Evolutionary conservation across 2,113 vertebrate genomes (phyloP), one percentile per base, ranked within the genome.

Genomic region (Pterocles orientalis): DNA sequence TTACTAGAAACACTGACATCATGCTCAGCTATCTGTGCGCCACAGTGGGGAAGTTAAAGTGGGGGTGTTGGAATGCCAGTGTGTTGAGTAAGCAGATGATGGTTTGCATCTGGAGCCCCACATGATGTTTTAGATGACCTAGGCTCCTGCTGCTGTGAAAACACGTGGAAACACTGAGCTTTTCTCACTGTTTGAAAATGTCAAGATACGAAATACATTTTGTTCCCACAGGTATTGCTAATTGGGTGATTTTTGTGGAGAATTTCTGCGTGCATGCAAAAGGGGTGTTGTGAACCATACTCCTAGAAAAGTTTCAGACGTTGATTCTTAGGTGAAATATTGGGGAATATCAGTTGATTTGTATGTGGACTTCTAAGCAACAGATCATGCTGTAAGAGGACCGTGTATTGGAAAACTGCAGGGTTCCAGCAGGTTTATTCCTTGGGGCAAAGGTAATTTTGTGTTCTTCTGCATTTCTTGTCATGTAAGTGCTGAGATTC

Each of bases 351-450:
- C 57, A 39, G 14, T 51, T 89, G 76, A 75, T 94, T 87, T 92
- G 88, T 78, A 26, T 57, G 24, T 78, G 60, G 65, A n/a, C 65
- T 66, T 82, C 60, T 57, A 70, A 90, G 56, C 73, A 87, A 53
- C 70, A 70, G 73, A 82, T 90, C 60, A 61, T 75, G 41, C 31
- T 93, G 33, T 78, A 57, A 75, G 69, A 90, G 47, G 34, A 66
- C 41, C 28, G 26, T 7, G n/a, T 87, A 51, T 61, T 83, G 45
- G 20, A 84, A 91, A 73, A 70, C 94, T 78, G 18, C 64, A 60
- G 87, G 65, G 31, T 93, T 87, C 87, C 65, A 75, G 43, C 56
- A 94, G 92, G 84, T 92, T 82, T 97, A 70, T 92, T 91, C 64
- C 47, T 64, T 82, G 48, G 51, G 90, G 84, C 48, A 84, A 70